Evolutionary conservation across 1,140 invertebrate species (phyloP), one percentile per base, ranked within the genome.

Genomic region (Drosophila navojoa): DNA sequence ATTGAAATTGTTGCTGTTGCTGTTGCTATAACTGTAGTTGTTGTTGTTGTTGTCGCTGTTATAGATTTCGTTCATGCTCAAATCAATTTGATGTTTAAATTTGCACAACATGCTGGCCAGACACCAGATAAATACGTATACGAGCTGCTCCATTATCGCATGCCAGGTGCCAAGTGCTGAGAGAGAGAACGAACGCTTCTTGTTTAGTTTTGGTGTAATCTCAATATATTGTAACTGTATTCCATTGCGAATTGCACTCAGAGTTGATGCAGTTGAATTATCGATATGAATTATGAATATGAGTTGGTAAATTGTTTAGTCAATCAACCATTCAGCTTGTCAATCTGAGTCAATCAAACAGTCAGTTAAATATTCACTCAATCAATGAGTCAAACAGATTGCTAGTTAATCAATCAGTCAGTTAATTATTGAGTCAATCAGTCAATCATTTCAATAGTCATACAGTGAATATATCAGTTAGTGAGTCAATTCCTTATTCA

Each of bases 21-120:
- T 27, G 27, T 19, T 19, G 19, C 19, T 19, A 2, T n/a, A n/a
- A n/a, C 1, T 27, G 27, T 4, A 0, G 27, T 27, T 29, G 27
- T 6, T 29, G 79, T 68, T 79, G 79, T 29, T 69, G 19, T 54
- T 53, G 27, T 58, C 66, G 44, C 38, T 69, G 75, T 62, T 78
- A 62, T 66, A 69, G 74, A 76, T 79, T 84, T 79, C 59, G 66
- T 60, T 68, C 79, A 76, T 84, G 80, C 80, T 77, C 58, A 64
- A 77, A 68, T 77, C 72, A 79, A 76, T 73, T 72, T 72, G 64
- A 82, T 82, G 71, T 76, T 82, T 69, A 76, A 84, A 79, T 82
- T 84, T 80, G 61, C 64, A 63, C 60, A 42, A 67, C 67, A 60
- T 76, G 66, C 61, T 45, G 45, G 27, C 22, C 38, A 35, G 60